These are phyloP conservation scores for Proisotoma minuta DNA, from an alignment of 2,888 invertebrate genomes.

Conservation along the genomic window DNA sequence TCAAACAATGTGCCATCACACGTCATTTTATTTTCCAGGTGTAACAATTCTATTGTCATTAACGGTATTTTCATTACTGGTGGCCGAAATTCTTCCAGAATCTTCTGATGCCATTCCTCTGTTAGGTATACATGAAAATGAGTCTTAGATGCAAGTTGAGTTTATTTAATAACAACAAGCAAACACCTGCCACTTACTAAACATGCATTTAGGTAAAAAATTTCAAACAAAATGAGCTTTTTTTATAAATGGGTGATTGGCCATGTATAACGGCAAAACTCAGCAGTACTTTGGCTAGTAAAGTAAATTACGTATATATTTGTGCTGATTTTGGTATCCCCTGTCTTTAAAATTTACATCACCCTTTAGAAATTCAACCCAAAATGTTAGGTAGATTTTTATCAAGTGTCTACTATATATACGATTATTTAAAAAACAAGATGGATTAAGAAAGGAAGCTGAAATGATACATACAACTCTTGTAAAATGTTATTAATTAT, in stretches of 20 bases:
- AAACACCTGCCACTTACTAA: conserved; percentile 8
- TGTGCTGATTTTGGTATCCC: too few relatives aligned
- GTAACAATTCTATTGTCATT: conserved; percentile 98
- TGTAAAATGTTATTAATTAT: too few relatives aligned
- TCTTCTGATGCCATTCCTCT: conserved; percentile 99
- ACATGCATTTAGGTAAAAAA: conserved; percentile 3
- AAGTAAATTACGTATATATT: too few relatives aligned
- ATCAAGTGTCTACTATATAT: too few relatives aligned
- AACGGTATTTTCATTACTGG: conserved; percentile 98
- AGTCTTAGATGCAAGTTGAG: conserved; percentile 35
- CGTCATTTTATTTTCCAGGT: conserved; percentile 61
- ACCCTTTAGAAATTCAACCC: too few relatives aligned
- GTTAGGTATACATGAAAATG: conserved; percentile 69
- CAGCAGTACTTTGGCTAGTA: not conserved
- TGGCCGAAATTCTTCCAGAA: conserved; percentile 97
- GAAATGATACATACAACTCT: too few relatives aligned
- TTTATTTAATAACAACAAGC: conserved; percentile 1
- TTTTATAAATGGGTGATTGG: not conserved
- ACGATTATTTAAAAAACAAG: too few relatives aligned
- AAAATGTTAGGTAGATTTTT: too few relatives aligned
- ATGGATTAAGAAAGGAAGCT: too few relatives aligned
- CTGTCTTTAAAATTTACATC: too few relatives aligned
- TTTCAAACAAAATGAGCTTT: conserved; percentile 7
- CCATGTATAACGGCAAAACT: conserved; percentile 2
- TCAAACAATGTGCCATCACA: too few relatives aligned